Evolutionary conservation across 2,888 invertebrate species (phyloP).

Genomic region (Limnephilus rhombicus): DNA sequence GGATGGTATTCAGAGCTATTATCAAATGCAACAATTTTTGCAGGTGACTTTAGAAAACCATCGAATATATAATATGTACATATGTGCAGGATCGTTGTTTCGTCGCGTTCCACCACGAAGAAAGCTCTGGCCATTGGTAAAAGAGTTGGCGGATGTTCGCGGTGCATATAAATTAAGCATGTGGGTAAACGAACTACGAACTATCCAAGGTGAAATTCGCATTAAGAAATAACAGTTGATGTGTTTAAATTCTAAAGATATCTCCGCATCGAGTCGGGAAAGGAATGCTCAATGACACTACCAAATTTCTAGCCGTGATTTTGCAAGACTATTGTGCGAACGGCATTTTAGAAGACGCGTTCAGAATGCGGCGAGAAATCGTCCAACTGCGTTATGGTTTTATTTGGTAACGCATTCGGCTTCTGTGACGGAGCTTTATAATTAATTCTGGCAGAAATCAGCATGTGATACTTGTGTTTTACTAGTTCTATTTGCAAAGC

Average conservation of each 20-base stretch:
- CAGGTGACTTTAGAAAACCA: too few relatives aligned
- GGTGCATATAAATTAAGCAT: conserved; percentile 9
- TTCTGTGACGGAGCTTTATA: neutral
- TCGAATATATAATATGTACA: too few relatives aligned
- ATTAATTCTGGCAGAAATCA: conserved; percentile 2
- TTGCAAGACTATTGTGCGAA: conserved; percentile 15
- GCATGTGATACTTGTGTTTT: neutral
- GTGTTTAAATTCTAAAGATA: conserved; percentile 27
- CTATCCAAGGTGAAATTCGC: conserved; percentile 33
- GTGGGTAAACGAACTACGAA: neutral
- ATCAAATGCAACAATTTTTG: too few relatives aligned
- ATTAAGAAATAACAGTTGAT: neutral
- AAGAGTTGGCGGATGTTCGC: neutral
- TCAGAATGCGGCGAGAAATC: conserved; percentile 22
- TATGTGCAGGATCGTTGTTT: neutral
- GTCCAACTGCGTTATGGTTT: neutral
- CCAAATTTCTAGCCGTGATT: conserved; percentile 17
- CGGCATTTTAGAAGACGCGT: conserved; percentile 23
- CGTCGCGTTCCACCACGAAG: neutral
- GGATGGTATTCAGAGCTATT: too few relatives aligned
- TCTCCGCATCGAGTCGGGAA: neutral
- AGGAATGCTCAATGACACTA: conserved; percentile 37
- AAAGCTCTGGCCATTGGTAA: neutral
- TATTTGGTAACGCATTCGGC: neutral
- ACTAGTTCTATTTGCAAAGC: neutral